Base-by-base conservation (phyloP, 1,140 invertebrate genomes). In the Plodia interpunctella region DNA sequence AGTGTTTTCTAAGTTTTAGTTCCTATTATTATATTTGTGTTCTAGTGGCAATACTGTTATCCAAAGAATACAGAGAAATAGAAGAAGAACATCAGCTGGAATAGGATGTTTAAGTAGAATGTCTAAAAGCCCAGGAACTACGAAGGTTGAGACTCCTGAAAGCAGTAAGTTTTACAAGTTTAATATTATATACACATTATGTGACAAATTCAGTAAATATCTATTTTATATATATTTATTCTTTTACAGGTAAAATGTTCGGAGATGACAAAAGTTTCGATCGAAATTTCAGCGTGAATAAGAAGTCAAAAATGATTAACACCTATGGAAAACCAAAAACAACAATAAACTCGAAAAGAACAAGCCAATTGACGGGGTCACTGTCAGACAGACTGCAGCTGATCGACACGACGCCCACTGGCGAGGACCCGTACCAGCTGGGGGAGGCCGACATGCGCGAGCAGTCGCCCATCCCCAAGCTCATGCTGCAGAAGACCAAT, bases 381-480 rank as follows among this genome's bases (percentile, higher is more conserved):
- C 63, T 88, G 10, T 84, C 83, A 0, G 80, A 87, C 49, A 68
- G 85, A 28, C 63, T 88, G 0, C 77, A 78, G 55, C 63, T 88
- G 2, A 87, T 88, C 0, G 86, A 88, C 35, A 84, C 83, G 2
- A 86, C 84, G 0, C 86, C 86, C 5, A 86, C 83, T 0, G 86
- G 86, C 0, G 83, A 86, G 62, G 86, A 88, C 30, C 86, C 86
- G 0, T 88, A 88, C 50, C 84, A 87, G 57, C 59, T 88, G 2
- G 83, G 83, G 0, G 86, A 88, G 25, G 83, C 83, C 0, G 85
- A 88, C 11, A 76, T 88, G 72, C 66, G 83, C 25, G 85, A 88
- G 61, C 83, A 88, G 20, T 88, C 85, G 0, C 83, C 86, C 0
- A 88, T 87, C 5, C 86, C 82, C 4, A 88, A 87, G 58, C 63